Evolutionary conservation across 2,888 invertebrate species (phyloP).

Genomic region (Microplitis manilae): DNA sequence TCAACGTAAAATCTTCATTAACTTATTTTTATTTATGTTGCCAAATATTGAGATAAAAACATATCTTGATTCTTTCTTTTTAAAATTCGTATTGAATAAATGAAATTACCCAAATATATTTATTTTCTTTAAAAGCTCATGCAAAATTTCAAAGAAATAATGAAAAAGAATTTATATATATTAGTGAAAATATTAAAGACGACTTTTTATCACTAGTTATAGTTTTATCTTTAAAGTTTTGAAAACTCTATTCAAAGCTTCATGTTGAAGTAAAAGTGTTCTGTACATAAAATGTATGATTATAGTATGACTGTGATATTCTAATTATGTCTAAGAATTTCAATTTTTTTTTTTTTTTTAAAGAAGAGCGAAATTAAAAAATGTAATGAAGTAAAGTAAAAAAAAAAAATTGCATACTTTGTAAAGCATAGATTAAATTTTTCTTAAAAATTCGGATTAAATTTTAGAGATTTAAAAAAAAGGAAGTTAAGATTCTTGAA

Average conservation of each 20-base stretch:
- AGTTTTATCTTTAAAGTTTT: not conserved
- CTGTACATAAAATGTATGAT: slow-evolving; percentile 2
- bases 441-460: too few species aligned
- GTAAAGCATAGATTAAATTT: not conserved
- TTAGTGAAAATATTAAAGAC: not conserved
- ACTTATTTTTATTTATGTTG: not conserved
- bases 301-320: slow-evolving; percentile 22
- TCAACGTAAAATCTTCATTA: not conserved
- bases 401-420: not conserved
- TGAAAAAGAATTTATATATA: not conserved
- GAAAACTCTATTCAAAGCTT: not conserved
- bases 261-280: not conserved
- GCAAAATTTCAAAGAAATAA: not conserved
- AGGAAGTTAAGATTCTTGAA: slow-evolving; percentile 1
- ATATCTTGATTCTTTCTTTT: not conserved
- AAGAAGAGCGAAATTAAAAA: not conserved
- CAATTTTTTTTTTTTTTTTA: not conserved
- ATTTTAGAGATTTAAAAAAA: not conserved
- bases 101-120: not conserved
- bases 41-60: not conserved
- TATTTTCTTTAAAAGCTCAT: not conserved
- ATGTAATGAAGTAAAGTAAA: not conserved
- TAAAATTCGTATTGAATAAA: not conserved
- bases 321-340: not conserved
- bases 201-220: not conserved